Evolutionary conservation across 2,113 vertebrate genomes (phyloP).

Genomic region (Salvelinus namaycush): DNA sequence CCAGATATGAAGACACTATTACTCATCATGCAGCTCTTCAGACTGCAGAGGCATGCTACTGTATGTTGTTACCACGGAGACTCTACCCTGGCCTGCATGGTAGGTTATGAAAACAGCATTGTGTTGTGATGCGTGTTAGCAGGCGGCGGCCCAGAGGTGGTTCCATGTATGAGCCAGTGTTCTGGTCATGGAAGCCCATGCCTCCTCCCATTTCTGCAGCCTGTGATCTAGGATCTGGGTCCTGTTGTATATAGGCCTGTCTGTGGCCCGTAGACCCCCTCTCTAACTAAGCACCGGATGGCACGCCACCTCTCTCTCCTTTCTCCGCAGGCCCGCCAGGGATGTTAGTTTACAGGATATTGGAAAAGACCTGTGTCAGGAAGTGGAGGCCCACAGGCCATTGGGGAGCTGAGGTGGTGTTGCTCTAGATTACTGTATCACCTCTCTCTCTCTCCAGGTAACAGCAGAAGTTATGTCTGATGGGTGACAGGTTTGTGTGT

Average conservation of each 20-base stretch:
- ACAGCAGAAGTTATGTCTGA: slow-evolving; percentile 35
- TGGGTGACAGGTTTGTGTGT: slow-evolving; percentile 28
- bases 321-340: background rate
- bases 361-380: slow-evolving; percentile 73
- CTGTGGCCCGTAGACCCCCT: slow-evolving; percentile 38
- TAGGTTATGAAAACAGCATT: slow-evolving; percentile 38
- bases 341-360: slow-evolving; percentile 72
- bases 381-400: slow-evolving; percentile 62
- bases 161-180: slow-evolving; percentile 49
- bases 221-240: slow-evolving; percentile 59
- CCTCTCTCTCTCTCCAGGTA: slow-evolving; percentile 54
- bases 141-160: slow-evolving; percentile 16
- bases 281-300: slow-evolving; percentile 56
- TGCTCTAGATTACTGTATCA: slow-evolving; percentile 60
- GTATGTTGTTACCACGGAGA: background rate
- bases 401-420: slow-evolving; percentile 44
- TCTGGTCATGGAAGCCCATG: slow-evolving; percentile 37
- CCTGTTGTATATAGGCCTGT: slow-evolving; percentile 7
- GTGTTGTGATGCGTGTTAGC: slow-evolving; percentile 28
- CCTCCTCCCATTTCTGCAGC: slow-evolving; percentile 61
- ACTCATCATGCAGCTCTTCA: background rate
- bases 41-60: background rate
- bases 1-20: background rate
- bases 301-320: slow-evolving; percentile 43
- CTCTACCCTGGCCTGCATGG: slow-evolving; percentile 5